Percentiles rank a stretch among this genome's conserved stretches.
These are phyloP conservation scores for Megalops cyprinoides DNA, from an alignment of 2,797 vertebrate genomes.

Conservation along the genomic window DNA sequence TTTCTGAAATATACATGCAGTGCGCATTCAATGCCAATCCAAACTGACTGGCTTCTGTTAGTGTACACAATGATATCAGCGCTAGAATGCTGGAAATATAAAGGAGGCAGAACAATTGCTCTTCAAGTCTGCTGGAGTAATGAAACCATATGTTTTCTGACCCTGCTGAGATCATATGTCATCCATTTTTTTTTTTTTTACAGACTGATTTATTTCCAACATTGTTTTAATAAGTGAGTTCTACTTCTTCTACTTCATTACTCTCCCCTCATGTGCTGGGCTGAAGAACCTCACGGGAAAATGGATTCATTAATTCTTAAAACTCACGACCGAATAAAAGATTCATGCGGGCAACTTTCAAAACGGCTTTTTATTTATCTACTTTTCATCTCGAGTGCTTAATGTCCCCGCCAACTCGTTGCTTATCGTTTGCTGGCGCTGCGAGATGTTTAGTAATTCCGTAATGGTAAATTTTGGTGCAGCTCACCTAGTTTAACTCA, in stretches of 20 bases:
- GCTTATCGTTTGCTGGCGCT: slow-evolving; percentile 15
- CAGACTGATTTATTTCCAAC: slow-evolving; percentile 54
- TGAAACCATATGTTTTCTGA: slow-evolving; percentile 50
- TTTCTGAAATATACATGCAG: neutral
- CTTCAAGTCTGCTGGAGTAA: slow-evolving; percentile 46
- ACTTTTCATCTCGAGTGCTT: neutral
- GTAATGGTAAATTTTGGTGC: neutral
- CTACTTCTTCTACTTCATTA: slow-evolving; percentile 49
- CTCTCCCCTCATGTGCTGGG: slow-evolving; percentile 35
- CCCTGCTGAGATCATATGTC: slow-evolving; percentile 44
- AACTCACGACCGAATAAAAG: slow-evolving; percentile 37
- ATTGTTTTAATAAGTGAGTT: slow-evolving; percentile 52
- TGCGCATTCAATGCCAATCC: neutral
- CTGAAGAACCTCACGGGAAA: slow-evolving; percentile 44
- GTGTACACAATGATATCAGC: slow-evolving; percentile 13
- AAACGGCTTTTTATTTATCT: slow-evolving; percentile 39
- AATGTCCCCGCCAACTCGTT: neutral
- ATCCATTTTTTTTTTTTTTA: slow-evolving; percentile 25
- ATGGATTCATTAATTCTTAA: slow-evolving; percentile 39
- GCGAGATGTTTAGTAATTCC: slow-evolving; percentile 11
- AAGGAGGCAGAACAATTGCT: slow-evolving; percentile 34
- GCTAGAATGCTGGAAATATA: slow-evolving; percentile 25
- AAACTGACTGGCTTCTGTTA: slow-evolving; percentile 18
- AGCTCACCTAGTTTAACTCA: neutral
- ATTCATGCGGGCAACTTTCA: slow-evolving; percentile 42